Conservation (phyloP, 2,888 invertebrate species). For the Trachelus tabidus region DNA sequence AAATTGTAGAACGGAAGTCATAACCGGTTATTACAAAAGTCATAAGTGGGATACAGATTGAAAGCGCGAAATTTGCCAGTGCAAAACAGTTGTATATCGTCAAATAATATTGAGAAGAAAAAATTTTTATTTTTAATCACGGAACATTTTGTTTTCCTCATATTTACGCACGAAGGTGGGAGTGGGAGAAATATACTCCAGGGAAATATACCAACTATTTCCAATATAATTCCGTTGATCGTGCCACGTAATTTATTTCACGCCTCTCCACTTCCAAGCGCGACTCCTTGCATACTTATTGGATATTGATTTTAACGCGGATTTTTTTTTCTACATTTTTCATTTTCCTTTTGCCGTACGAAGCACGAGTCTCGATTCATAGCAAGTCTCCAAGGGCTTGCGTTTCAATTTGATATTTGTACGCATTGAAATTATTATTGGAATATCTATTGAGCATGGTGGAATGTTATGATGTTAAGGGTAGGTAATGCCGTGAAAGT, state of each 20-base stretch:
- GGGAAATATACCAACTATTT: background rate
- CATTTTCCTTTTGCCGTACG: background rate
- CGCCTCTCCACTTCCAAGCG: background rate
- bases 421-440: background rate
- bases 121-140: background rate
- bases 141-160: background rate
- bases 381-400: background rate
- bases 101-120: background rate
- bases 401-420: background rate
- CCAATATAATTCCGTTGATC: background rate
- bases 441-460: background rate
- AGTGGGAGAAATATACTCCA: background rate
- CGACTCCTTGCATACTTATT: background rate
- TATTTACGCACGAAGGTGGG: background rate
- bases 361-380: background rate
- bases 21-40: background rate
- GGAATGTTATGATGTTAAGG: background rate
- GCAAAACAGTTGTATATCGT: background rate
- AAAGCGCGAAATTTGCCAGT: background rate
- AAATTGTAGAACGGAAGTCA: background rate
- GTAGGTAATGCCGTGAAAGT: background rate
- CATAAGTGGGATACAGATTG: background rate
- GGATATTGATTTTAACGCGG: background rate
- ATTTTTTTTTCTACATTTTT: background rate
- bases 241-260: background rate